phyloP scores from a whole-genome alignment of 2,797 vertebrate genomes.

The Varecia variegata region DNA sequence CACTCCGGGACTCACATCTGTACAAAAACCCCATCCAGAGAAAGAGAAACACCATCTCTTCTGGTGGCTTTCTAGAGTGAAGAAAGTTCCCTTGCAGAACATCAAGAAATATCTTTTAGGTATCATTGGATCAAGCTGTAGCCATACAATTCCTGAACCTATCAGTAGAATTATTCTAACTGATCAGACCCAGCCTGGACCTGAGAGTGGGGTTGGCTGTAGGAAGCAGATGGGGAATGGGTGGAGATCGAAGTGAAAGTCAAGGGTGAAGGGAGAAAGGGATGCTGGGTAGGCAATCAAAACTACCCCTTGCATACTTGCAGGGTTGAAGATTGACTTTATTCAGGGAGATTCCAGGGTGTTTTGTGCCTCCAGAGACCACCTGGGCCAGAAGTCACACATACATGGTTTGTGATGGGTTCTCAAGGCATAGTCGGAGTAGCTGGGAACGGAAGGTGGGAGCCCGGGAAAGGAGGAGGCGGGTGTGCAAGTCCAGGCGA shows the following conservation, averaged over 20 bases:
- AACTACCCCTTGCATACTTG: background rate
- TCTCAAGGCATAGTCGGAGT: background rate
- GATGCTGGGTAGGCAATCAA: background rate
- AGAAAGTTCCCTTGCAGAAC: background rate
- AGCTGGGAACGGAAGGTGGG: background rate
- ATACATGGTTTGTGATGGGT: background rate
- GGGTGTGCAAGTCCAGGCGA: slow-evolving; percentile 20
- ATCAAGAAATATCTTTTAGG: background rate
- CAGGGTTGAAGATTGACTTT: background rate
- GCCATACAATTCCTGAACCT: background rate
- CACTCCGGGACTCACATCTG: background rate
- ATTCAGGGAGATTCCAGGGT: background rate
- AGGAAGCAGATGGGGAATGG: background rate
- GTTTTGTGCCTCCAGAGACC: background rate
- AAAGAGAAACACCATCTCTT: background rate
- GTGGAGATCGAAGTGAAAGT: background rate
- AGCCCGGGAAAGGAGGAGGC: slow-evolving; percentile 60
- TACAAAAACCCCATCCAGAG: background rate
- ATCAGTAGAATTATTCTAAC: background rate
- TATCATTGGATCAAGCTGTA: background rate
- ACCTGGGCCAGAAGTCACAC: background rate
- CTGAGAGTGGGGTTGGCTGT: background rate
- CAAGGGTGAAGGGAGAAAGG: background rate
- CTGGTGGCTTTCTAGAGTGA: background rate
- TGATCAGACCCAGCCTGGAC: background rate